Conservation (phyloP, 1,140 invertebrate genomes). For the Bilobella aurantiaca region DNA sequence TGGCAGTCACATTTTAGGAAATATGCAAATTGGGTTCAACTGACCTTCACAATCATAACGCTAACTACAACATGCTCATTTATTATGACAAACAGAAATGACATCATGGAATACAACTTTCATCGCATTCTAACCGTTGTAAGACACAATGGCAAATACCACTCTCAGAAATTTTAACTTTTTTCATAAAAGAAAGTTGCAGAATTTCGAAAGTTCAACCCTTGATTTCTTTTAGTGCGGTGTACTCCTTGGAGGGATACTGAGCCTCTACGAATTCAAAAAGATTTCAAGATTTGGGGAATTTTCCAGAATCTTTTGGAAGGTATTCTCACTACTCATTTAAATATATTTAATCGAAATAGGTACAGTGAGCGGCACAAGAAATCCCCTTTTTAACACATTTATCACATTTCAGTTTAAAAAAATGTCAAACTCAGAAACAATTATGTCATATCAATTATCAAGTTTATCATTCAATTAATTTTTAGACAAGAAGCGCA, state of each 20-base stretch:
- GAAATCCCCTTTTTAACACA: too few relatives aligned
- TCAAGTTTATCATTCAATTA: too few relatives aligned
- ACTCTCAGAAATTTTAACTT: too few relatives aligned
- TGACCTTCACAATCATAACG: neutral
- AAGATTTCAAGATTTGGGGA: neutral
- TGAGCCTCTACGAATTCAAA: constrained; percentile 1
- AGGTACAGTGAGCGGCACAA: too few relatives aligned
- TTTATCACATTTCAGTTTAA: too few relatives aligned
- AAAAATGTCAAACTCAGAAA: too few relatives aligned
- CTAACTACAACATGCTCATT: neutral
- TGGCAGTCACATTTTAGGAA: neutral
- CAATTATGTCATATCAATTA: too few relatives aligned
- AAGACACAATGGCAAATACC: too few relatives aligned
- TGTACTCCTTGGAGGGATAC: neutral
- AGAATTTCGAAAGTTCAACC: neutral
- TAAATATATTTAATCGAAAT: too few relatives aligned
- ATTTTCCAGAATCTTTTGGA: neutral
- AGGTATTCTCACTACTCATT: too few relatives aligned
- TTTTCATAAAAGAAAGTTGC: too few relatives aligned
- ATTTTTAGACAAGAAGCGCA: too few relatives aligned
- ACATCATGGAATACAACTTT: neutral
- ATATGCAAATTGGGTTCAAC: neutral
- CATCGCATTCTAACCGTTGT: neutral
- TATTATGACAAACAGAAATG: neutral
- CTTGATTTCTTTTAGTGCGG: neutral